Evolutionary conservation across 2,888 invertebrate species (phyloP), one percentile per base, ranked within the genome.

Genomic region (Aleiodes alternator): DNA sequence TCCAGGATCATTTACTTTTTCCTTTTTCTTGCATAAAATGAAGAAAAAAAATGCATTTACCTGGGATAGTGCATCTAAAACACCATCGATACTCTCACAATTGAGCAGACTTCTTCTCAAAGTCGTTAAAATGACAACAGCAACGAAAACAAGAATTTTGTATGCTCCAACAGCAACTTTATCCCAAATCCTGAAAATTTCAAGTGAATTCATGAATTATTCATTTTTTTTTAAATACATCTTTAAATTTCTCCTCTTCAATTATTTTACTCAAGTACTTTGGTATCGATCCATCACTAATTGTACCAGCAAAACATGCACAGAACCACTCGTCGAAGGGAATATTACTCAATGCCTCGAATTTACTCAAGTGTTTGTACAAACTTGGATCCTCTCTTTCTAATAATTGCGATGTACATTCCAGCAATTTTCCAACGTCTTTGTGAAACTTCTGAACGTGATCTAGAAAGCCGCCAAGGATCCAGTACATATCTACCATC

Each of bases 111-210:
- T 92, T 81, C 94, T 91, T 76, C 94, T 92, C 72, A 95, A 90
- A 16, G 95, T 95, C 66, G 94, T 93, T 6, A 96, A 90, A 69
- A 95, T 90, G 82, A 94, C 94, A 16, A 96, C 92, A 59, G 95
- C 94, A 3, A 95, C 94, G 88, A 94, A 96, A 0, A 95, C 93
- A 61, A 97, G 91, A 83, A 97, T 95, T 90, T 95, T 95, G 53
- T 93, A 94, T 0, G 96, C 96, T 3, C 97, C 96, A 55, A 95
- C 96, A 85, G 95, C 94, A 48, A 97, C 90, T 90, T 96, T 96
- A 87, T 97, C 97, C 96, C 96, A 97, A 79, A 97, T 94, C 87
- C 96, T 96, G 82, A 84, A 91, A 43, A 43, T 7, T 9, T 9
- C 43, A 43, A 43, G 34, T 34, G 61, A 72, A 57, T 48, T 31